Base-by-base conservation (phyloP, 2,888 invertebrate genomes). In the Acanthopleura granulata region DNA sequence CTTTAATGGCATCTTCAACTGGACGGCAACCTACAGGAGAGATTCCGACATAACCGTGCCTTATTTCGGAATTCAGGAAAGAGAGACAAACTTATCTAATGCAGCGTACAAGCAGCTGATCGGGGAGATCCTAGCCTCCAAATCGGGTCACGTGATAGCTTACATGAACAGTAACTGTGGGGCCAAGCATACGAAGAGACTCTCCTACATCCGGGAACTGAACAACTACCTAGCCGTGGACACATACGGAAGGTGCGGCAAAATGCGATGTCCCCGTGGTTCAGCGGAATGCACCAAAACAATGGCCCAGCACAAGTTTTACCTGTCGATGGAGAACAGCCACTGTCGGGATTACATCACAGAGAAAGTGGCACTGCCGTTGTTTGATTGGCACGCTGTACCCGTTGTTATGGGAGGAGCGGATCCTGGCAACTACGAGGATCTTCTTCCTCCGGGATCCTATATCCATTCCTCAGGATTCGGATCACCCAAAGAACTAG, bases 331-430 rank as follows among this genome's bases (percentile, higher is more conserved):
- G 16, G 69, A 66, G 30, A 66, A 66, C 25, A 25, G 25, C 25
- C 16, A 66, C 27, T 66, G 69, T 12, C 25, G 69, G 27, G 69
- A 66, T 66, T 66, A 66, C 69, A 14, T 66, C 3, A 66, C 25
- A 1, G 69, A 66, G 27, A 66, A 66, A 27, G 16, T 66, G 16
- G 16, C n/a, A 25, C 18, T 9, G 25, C 69, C 69, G 1, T 29
- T 66, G 69, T 18, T 66, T 18, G 25, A 25, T 3, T 66, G 69
- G 69, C 69, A 27, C 3, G 25, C n/a, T 29, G 69, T 66, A 6
- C 69, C 69, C 16, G 27, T 66, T 25, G 69, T 66, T 18, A 66
- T 66, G 69, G 69, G 69, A 16, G 61, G 61, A 25, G 69, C 69
- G 30, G 69, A 16, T 16, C 27, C 30, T 9, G 69, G 27, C 3